Base-by-base conservation (phyloP, 1,140 invertebrate genomes). In the Ladona fulva region DNA sequence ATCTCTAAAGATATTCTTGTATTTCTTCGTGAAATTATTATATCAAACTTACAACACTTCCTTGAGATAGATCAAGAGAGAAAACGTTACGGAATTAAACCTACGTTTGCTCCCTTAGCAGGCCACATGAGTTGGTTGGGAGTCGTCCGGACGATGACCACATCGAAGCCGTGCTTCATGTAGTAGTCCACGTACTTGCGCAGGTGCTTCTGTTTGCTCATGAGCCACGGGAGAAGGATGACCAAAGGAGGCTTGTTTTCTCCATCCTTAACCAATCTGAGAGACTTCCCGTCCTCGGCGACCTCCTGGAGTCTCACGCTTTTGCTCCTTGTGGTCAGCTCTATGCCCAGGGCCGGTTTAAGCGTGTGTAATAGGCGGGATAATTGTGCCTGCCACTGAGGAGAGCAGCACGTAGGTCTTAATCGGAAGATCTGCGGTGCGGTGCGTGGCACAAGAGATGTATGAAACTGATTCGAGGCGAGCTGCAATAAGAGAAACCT, bases 81-180 rank as follows among this genome's bases (percentile, higher is more conserved):
- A 5, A 37, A 37, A 37, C 29, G 8, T 37, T 37, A 37, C 80
- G 75, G 66, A 78, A 52, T 25, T 77, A 76, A 52, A 81, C 81
- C 82, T 83, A 93, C 92, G 86, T 92, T 89, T 0, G 90, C 89
- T 73, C 93, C 93, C 82, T 90, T 92, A 7, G 86, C 82, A 6
- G 95, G 95, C 91, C 93, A 95, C 79, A 96, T 86, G 25, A 96
- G 86, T 83, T 95, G 93, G 89, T 91, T 92, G 0, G 94, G 94
- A 22, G 89, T 91, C 74, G 94, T 89, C 44, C 89, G 89, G 1
- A 96, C 90, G n/a, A 90, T 90, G 19, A 95, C 84, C 5, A 96
- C 93, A 85, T 97, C 94, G 83, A 93, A 96, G 22, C 94, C 94
- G 83, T 93, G 90, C 74, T 93, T 90, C 77, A 93, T 85, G 83